Evolutionary conservation across 2,797 vertebrate genomes (phyloP).

Genomic region (Knipowitschia caucasica): DNA sequence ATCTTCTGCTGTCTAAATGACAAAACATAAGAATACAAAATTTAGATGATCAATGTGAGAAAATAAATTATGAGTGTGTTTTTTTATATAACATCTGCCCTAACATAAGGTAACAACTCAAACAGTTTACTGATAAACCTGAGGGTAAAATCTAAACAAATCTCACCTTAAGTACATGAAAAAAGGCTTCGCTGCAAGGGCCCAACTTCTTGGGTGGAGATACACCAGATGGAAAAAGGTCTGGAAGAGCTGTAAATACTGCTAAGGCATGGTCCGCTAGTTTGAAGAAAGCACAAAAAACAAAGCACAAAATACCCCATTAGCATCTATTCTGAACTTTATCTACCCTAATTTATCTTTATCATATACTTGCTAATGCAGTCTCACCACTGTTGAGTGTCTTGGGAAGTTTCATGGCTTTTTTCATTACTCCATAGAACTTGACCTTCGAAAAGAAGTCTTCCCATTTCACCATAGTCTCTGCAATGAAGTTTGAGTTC

Average conservation of each 20-base stretch:
- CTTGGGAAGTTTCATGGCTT: slow-evolving; percentile 28
- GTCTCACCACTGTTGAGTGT: slow-evolving; percentile 28
- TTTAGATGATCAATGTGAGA: slow-evolving; percentile 7
- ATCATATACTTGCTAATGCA: slow-evolving; percentile 9
- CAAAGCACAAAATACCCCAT: not conserved
- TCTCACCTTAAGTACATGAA: slow-evolving; percentile 31
- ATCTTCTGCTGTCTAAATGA: slow-evolving; percentile 23
- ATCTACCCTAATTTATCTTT: not conserved
- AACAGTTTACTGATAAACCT: too few species aligned
- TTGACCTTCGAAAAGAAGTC: slow-evolving; percentile 22
- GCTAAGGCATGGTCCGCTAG: slow-evolving; percentile 18
- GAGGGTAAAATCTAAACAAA: not conserved
- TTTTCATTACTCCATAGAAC: slow-evolving; percentile 31
- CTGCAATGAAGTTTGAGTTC: slow-evolving; percentile 28
- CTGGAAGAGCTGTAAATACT: slow-evolving; percentile 16
- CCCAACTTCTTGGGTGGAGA: slow-evolving; percentile 17
- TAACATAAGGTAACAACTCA: too few species aligned
- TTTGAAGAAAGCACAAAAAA: slow-evolving; percentile 18
- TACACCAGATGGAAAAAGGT: slow-evolving; percentile 4
- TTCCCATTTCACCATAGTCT: slow-evolving; percentile 22
- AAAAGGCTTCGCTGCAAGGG: slow-evolving; percentile 22
- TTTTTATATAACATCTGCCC: too few species aligned
- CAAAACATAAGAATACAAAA: slow-evolving; percentile 10
- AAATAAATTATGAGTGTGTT: not conserved
- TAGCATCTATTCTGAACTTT: slow-evolving; percentile 17